phyloP scores from a whole-genome alignment of 2,113 vertebrate genomes.

The Toxotes jaculatrix region DNA sequence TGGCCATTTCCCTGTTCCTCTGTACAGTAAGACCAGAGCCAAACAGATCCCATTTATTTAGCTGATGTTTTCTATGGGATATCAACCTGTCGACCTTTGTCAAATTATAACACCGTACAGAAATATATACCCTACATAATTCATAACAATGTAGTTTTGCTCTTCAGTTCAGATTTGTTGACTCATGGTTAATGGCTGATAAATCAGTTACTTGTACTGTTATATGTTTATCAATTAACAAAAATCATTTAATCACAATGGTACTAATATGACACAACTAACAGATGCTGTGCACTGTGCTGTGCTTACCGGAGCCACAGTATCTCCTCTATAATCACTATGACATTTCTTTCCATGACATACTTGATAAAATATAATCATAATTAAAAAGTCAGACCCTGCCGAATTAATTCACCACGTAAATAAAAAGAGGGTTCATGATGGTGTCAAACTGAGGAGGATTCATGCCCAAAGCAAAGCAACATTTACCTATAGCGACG shows the following conservation, averaged over 20 bases:
- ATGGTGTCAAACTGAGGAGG: no score
- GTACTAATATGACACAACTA: not conserved
- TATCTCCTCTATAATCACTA: not conserved
- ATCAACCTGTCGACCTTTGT: no score
- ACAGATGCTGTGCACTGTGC: not conserved
- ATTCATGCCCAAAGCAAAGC: not conserved
- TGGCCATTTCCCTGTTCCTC: not conserved
- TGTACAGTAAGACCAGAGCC: not conserved
- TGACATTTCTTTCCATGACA: not conserved
- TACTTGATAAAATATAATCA: not conserved
- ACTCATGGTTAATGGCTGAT: no score
- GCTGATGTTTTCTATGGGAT: no score
- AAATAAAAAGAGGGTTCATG: no score
- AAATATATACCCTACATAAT: no score
- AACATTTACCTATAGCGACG: slow-evolving; percentile 91
- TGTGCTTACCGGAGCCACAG: no score
- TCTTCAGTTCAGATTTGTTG: not conserved
- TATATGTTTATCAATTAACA: not conserved
- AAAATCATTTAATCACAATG: not conserved
- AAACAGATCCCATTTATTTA: not conserved
- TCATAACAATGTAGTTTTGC: no score
- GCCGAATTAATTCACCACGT: not conserved
- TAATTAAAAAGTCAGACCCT: not conserved
- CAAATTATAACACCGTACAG: no score
- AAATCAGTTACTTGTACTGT: no score